Percentiles rank a stretch among this genome's conserved stretches.
These are phyloP conservation scores for Omphaloscelis lunosa DNA, from an alignment of 2,888 invertebrate genomes.

Conservation along the genomic window DNA sequence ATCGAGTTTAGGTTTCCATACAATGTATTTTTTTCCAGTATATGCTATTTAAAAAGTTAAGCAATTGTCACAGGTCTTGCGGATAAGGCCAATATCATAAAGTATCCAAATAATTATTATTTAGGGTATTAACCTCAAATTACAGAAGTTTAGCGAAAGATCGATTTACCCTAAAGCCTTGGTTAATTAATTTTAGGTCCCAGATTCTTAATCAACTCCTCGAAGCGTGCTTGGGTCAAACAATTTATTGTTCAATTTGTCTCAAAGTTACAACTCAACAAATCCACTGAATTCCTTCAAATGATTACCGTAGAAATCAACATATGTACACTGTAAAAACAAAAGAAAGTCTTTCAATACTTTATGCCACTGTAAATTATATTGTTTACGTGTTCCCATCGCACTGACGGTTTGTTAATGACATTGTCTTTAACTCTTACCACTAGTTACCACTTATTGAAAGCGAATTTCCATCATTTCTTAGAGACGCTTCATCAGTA, in stretches of 20 bases:
- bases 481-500: conserved; percentile 76
- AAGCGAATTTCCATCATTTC: conserved; percentile 77
- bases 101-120: not conserved
- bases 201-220: conserved; percentile 48
- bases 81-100: not conserved
- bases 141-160: conserved; percentile 12
- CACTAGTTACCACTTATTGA: conserved; percentile 59
- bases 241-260: conserved; percentile 42
- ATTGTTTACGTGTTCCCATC: conserved; percentile 72
- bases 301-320: conserved; percentile 42
- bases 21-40: too few species aligned
- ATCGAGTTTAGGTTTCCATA: not conserved
- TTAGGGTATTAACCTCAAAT: conserved; percentile 5
- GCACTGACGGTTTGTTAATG: conserved; percentile 70
- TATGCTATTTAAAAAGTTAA: not conserved
- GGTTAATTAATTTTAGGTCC: conserved; percentile 46
- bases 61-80: not conserved
- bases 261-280: conserved; percentile 9
- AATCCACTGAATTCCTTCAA: conserved; percentile 9
- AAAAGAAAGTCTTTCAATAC: conserved; percentile 57
- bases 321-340: conserved; percentile 50
- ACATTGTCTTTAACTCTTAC: conserved; percentile 71
- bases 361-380: conserved; percentile 48
- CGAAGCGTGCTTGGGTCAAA: conserved; percentile 42
- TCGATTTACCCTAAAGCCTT: conserved; percentile 16